Evolutionary conservation across 2,888 invertebrate genomes (phyloP), one percentile per base, ranked within the genome.

Genomic region (Lordiphosa fenestrarum): DNA sequence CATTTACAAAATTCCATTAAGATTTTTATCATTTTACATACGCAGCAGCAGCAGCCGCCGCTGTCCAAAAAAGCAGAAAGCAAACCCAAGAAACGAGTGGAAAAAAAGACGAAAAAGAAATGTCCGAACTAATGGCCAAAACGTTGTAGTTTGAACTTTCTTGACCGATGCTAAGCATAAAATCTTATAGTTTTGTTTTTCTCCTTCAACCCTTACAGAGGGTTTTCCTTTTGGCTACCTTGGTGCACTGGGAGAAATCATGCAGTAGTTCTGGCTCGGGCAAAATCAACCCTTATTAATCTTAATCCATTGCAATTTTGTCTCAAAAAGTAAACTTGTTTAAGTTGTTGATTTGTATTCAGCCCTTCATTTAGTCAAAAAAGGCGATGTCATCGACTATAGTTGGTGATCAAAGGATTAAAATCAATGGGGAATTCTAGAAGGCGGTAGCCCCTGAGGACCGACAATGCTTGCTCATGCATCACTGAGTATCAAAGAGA

Each of bases 11-110:
- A 84, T 84, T 84, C 84, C 84, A 81, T 81, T 81, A 77, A 81
- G 80, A 81, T 81, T 77, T 73, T 69, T 84, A 81, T 81, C 80
- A 74, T 64, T 72, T 67, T 68, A 81, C 76, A 78, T 70, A 74
- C 70, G 69, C 71, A 65, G 52, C 56, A 38, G 49, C 48, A n/a
- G 38, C 36, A 21, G 23, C 50, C 51, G 40, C 25, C 15, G 30
- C n/a, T n/a, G n/a, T 37, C 55, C 41, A 37, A 13, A 36, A 47
- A 59, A 53, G 51, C 6, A 6, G 38, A 60, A 44, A 48, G 37
- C 44, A 42, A 62, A 53, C 23, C 25, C 4, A 12, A 37, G 23
- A 21, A 49, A 13, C 9, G 30, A 56, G 36, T 37, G 7, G 53
- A 66, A 69, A 58, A 30, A 30, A 30, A 30, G 2, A 15, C 15